Percentiles rank a stretch among this genome's conserved stretches.
Evolutionary conservation across 2,888 invertebrate species (phyloP).

Genomic region (Phyllotreta striolata): DNA sequence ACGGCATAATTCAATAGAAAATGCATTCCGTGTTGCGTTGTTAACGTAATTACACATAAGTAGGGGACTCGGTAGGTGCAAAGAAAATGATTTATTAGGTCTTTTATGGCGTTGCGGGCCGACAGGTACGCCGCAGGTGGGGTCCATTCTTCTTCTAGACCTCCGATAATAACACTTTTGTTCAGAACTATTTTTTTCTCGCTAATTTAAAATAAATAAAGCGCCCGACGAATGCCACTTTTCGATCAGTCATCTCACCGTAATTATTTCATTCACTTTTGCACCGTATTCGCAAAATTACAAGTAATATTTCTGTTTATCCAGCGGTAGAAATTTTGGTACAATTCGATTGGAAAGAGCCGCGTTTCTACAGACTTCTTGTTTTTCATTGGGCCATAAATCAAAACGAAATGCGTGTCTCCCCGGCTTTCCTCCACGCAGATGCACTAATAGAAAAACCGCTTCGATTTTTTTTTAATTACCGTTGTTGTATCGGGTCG

Average conservation of each 20-base stretch:
- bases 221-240: constrained; percentile 13
- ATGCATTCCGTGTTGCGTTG: constrained; percentile 34
- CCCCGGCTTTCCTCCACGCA: background rate
- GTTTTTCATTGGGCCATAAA: too few relatives aligned
- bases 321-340: too few relatives aligned
- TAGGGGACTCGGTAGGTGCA: constrained; percentile 39
- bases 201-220: constrained; percentile 38
- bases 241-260: constrained; percentile 5
- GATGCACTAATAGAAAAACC: constrained; percentile 26
- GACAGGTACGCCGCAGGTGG: constrained; percentile 40
- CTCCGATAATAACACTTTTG: constrained; percentile 40
- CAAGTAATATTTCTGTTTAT: too few relatives aligned
- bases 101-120: constrained; percentile 35
- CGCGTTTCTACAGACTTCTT: too few relatives aligned
- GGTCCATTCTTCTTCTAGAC: constrained; percentile 31
- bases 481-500: constrained; percentile 25
- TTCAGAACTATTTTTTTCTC: constrained; percentile 30
- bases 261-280: background rate
- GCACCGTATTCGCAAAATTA: background rate
- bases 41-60: constrained; percentile 40
- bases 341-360: too few relatives aligned
- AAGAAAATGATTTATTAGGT: constrained; percentile 43
- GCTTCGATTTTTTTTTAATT: constrained; percentile 32
- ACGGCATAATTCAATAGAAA: constrained; percentile 39
- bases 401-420: background rate